Evolutionary conservation across 2,888 invertebrate genomes (phyloP).

Genomic region (Cylindroiulus punctatus): DNA sequence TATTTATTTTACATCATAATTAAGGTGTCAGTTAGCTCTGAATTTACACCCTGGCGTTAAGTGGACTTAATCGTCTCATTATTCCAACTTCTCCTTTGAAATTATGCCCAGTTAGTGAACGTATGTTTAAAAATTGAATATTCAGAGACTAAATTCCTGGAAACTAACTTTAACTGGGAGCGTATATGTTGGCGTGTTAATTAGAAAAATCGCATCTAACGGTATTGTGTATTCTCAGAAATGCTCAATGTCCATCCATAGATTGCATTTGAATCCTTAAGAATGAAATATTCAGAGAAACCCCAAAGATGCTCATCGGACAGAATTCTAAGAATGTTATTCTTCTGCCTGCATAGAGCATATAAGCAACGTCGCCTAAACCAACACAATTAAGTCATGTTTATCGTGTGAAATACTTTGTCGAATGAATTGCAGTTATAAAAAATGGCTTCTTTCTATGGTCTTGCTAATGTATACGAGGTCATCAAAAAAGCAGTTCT

Average conservation of each 20-base stretch:
- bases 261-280: not conserved
- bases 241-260: not conserved
- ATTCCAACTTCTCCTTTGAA: not conserved
- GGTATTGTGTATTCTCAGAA: not conserved
- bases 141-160: not conserved
- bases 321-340: slow-evolving; percentile 26
- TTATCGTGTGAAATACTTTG: too few relatives aligned
- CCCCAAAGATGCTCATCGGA: not conserved
- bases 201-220: not conserved
- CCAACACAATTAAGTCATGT: too few relatives aligned
- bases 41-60: not conserved
- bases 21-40: not conserved
- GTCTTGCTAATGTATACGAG: too few relatives aligned
- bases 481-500: too few relatives aligned
- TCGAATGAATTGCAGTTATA: too few relatives aligned
- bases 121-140: not conserved
- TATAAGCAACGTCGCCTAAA: not conserved
- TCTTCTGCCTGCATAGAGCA: not conserved
- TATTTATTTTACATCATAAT: not conserved
- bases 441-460: too few relatives aligned
- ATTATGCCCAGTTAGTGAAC: not conserved
- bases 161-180: not conserved
- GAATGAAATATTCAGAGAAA: not conserved
- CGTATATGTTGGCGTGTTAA: not conserved
- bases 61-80: not conserved